Conservation (phyloP, 2,888 invertebrate genomes). For the Drosophila vallismaia region DNA sequence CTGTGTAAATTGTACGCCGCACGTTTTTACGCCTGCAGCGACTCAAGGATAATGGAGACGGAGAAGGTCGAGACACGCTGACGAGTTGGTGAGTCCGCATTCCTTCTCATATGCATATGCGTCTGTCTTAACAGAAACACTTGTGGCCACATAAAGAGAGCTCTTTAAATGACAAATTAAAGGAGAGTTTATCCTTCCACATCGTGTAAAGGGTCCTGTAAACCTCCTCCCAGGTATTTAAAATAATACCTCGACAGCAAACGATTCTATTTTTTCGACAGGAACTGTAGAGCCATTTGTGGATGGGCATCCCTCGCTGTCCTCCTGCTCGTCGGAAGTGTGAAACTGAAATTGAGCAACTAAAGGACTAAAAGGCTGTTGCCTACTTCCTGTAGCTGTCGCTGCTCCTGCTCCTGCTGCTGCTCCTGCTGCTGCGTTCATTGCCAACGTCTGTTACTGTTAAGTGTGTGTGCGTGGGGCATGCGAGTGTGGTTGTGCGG, state of each 20-base stretch:
- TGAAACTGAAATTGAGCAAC: constrained; percentile 83
- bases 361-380: constrained; percentile 79
- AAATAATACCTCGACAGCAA: no score
- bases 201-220: neutral
- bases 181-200: neutral
- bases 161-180: neutral
- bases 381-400: constrained; percentile 61
- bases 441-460: constrained; percentile 73
- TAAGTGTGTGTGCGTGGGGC: constrained; percentile 69
- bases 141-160: neutral
- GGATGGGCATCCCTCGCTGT: constrained; percentile 35
- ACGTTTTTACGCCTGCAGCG: constrained; percentile 77
- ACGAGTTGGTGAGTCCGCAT: constrained; percentile 34
- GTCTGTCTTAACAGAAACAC: constrained; percentile 21
- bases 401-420: neutral
- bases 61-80: constrained; percentile 11
- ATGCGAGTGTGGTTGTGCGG: constrained; percentile 45
- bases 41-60: constrained; percentile 37
- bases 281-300: constrained; percentile 28
- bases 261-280: constrained; percentile 8
- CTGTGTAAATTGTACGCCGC: constrained; percentile 76
- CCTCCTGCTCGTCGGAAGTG: constrained; percentile 78
- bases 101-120: constrained; percentile 62
- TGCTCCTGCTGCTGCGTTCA: constrained; percentile 39
- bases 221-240: no score